Evolutionary conservation across 2,888 invertebrate species (phyloP).

Genomic region (Conistra vaccinii): DNA sequence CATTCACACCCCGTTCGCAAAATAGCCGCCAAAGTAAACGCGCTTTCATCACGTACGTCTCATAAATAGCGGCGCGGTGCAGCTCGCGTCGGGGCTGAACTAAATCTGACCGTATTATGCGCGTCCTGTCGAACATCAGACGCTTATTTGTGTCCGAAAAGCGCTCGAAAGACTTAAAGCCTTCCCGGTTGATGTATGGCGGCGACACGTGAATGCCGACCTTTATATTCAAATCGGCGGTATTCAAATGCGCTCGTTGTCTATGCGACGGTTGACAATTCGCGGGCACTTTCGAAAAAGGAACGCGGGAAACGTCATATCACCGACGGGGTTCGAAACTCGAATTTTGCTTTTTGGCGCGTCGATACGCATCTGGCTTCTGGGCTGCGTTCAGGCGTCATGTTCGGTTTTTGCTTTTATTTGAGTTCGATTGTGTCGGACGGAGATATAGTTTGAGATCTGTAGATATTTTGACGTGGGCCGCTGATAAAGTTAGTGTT

Average conservation of each 20-base stretch:
- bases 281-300: slow-evolving; percentile 88
- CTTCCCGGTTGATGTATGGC: slow-evolving; percentile 87
- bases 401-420: slow-evolving; percentile 80
- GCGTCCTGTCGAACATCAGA: slow-evolving; percentile 84
- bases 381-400: slow-evolving; percentile 79
- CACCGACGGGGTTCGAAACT: slow-evolving; percentile 77
- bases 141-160: slow-evolving; percentile 90
- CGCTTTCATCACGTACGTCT: slow-evolving; percentile 74
- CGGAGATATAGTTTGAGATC: slow-evolving; percentile 86
- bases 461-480: slow-evolving; percentile 87
- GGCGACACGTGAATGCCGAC: slow-evolving; percentile 87
- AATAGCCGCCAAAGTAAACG: slow-evolving; percentile 75
- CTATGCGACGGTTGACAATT: slow-evolving; percentile 89
- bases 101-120: slow-evolving; percentile 83
- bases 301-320: slow-evolving; percentile 88
- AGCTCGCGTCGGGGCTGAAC: slow-evolving; percentile 66
- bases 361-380: slow-evolving; percentile 89
- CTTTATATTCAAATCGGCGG: slow-evolving; percentile 90
- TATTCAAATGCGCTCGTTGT: slow-evolving; percentile 88
- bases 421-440: slow-evolving; percentile 85
- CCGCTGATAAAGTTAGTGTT: slow-evolving; percentile 89
- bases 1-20: slow-evolving; percentile 78
- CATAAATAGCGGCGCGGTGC: slow-evolving; percentile 74
- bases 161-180: slow-evolving; percentile 89
- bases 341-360: slow-evolving; percentile 85